Base-by-base conservation (phyloP, 2,888 invertebrate genomes). In the Tetropium fuscum region DNA sequence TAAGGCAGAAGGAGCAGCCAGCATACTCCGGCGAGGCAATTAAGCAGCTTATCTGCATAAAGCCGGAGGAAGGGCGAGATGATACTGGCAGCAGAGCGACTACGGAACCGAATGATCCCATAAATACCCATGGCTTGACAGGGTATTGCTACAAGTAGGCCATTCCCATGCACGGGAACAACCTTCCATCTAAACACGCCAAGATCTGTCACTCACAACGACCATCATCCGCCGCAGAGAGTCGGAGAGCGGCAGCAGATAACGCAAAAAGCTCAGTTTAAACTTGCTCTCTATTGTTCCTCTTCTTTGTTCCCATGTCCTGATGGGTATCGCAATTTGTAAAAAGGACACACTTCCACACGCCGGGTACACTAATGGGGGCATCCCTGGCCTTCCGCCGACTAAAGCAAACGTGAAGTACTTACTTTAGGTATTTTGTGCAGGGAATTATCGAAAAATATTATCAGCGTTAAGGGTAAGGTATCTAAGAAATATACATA, bases 121-220 rank as follows among this genome's bases (percentile, higher is more conserved):
- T 77, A 79, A 78, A 78, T 78, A 78, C 72, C n/a, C 70, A 69
- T 66, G 68, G 67, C 62, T 73, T 73, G 76, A 78, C 77, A 75
- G 74, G 72, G 74, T 73, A 74, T 74, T 73, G 72, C 71, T 71
- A 73, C 77, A 79, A 80, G 78, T 79, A 80, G 80, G 79, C 79
- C 72, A 80, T 80, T 80, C 79, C 79, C 80, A 81, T 81, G 81
- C 81, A 79, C 75, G 76, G 74, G 75, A 72, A 77, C 76, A 77
- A 78, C 76, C 77, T 80, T 80, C 79, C 81, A 79, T 81, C 81
- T 80, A 78, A 78, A 78, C 80, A 79, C 77, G 80, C 78, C 80
- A 77, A 79, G 81, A 80, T 80, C 81, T 80, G 81, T 81, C 81
- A 81, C 78, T 81, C 81, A 80, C 76, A 80, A 81, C 79, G 79